Evolutionary conservation across 2,113 vertebrate species (phyloP), one percentile per base, ranked within the genome.

Genomic region (Cebus imitator): DNA sequence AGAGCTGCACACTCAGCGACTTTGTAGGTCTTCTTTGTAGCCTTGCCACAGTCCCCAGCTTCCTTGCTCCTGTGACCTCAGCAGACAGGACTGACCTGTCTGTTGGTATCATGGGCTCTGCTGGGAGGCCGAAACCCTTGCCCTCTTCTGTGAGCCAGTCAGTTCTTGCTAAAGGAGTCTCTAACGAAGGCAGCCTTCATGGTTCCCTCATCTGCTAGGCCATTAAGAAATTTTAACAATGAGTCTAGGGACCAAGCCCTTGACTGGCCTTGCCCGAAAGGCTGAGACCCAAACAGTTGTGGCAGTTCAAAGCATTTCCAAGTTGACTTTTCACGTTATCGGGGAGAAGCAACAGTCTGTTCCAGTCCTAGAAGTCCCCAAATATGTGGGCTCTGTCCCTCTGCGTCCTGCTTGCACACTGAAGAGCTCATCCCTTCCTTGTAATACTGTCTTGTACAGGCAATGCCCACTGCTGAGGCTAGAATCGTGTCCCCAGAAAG

Each of bases 181-280:
- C 64, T 12, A 10, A 14, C 2, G 1, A 2, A 3, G 43, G 27
- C 2, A 21, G 8, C 21, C 50, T 20, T 12, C 13, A 23, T 1
- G 6, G 7, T 21, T 25, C 76, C 52, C 32, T 66, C 21, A 40
- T 72, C 32, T 14, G 1, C 14, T 32, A 5, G 2, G 25, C 37
- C 27, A 5, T 25, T 7, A n/a, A 18, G 35, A 58, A 58, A 18
- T 84, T 64, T 52, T 14, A 61, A 12, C 32, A 23, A 1, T 4
- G 37, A 1, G 1, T 21, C 18, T 4, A 1, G 5, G 8, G 81
- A 86, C 48, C 6, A 3, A 1, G 5, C 8, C 13, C 8, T 48
- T 3, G 17, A 17, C 2, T 8, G 57, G 52, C 7, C 32, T 78
- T 35, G 70, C n/a, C 21, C 50, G 16, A 37, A 78, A 83, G 48